A percentile compares a stretch with the other conserved stretches of the same genome.
Evolutionary conservation across 2,888 invertebrate genomes (phyloP).

Genomic region (Apamea anceps): DNA sequence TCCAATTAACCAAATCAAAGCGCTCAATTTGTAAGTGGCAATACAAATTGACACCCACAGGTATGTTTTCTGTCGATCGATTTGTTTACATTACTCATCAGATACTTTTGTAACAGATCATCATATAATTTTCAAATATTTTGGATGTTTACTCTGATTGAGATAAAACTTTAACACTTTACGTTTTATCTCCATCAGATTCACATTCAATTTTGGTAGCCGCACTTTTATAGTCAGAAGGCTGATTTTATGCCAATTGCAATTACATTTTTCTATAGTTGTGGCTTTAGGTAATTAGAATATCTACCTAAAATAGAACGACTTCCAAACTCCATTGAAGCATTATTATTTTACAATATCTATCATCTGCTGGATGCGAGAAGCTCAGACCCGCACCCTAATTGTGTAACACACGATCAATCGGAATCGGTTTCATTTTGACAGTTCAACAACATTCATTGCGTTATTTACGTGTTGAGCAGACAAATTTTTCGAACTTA

Average conservation of each 20-base stretch:
- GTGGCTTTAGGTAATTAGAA: neutral
- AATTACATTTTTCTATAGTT: too few species aligned
- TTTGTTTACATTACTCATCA: neutral
- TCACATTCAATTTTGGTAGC: too few species aligned
- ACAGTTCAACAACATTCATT: too few species aligned
- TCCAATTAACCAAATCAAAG: neutral
- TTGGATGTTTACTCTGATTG: neutral
- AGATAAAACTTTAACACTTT: neutral
- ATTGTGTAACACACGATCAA: too few species aligned
- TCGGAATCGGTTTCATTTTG: too few species aligned
- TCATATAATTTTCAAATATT: slow-evolving; percentile 10
- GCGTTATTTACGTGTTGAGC: too few species aligned
- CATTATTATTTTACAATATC: neutral
- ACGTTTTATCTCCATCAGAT: neutral
- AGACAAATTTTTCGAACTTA: too few species aligned
- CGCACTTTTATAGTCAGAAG: too few species aligned
- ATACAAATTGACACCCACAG: neutral
- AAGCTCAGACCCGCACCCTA: too few species aligned
- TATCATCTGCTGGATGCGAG: too few species aligned
- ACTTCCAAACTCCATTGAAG: neutral
- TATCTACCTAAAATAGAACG: neutral
- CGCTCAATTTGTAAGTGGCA: neutral
- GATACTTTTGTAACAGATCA: neutral
- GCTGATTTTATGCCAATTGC: too few species aligned
- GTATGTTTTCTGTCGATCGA: neutral